Evolutionary conservation across 2,888 invertebrate species (phyloP), one percentile per base, ranked within the genome.

Genomic region (Polietes domitor): DNA sequence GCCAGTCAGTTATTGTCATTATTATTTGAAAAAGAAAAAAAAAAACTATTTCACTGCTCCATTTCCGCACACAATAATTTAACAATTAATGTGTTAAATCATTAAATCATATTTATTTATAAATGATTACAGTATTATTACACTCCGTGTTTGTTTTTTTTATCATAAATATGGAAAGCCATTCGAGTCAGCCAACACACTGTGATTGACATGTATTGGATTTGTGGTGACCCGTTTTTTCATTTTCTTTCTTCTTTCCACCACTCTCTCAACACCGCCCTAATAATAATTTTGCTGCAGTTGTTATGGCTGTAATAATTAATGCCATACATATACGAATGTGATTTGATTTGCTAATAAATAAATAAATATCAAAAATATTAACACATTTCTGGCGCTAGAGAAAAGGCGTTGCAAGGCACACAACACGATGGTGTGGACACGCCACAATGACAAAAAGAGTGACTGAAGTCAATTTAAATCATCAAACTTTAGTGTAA

Each of bases 21-120:
- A 53, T 53, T 53, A 32, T 53, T 53, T n/a, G n/a, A n/a, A n/a
- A n/a, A n/a, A n/a, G n/a, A n/a, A n/a, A n/a, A n/a, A n/a, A n/a
- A 15, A 41, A 28, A 75, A 28, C 19, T 41, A 41, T 24, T 55
- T 76, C 37, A 55, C 15, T 74, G 4, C 2, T 28, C 28, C 58
- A 78, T 47, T 79, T 79, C 76, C 76, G 76, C 68, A 68, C 58
- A 47, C 73, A 79, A 76, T 58, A 76, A 50, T 58, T 82, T 47
- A 68, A 61, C 72, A 72, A 72, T 79, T 75, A 76, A 53, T 72
- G 26, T 65, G 32, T 32, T 7, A 7, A 72, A 72, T 73, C 47
- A 82, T 79, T 82, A 79, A 82, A 76, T 82, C 78, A 79, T 65
- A 26, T 43, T 19, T 82, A 76, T 79, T 79, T 79, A 72, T 79